Percentiles rank a stretch among this genome's conserved stretches.
These are phyloP conservation scores for Phragmatobia fuliginosa DNA, from an alignment of 2,888 invertebrate species.

Conservation along the genomic window DNA sequence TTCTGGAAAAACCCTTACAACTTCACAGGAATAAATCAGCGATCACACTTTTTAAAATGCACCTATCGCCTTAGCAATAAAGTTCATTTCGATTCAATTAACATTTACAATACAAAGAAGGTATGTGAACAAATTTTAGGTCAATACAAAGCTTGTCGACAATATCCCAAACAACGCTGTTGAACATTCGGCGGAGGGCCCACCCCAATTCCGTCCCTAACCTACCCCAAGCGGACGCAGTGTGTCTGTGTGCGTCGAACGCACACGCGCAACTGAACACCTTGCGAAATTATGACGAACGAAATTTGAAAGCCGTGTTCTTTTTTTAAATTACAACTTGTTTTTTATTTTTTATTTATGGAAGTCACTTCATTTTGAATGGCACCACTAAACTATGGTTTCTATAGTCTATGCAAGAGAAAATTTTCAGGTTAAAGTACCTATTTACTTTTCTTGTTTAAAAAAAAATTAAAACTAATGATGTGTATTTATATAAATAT, in stretches of 20 bases:
- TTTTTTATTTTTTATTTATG: slow-evolving; percentile 13
- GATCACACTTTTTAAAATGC: background rate
- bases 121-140: slow-evolving; percentile 24
- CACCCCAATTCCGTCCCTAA: slow-evolving; percentile 81
- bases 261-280: slow-evolving; percentile 45
- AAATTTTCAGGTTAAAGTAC: no score
- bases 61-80: background rate
- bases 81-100: background rate
- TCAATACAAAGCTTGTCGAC: slow-evolving; percentile 45
- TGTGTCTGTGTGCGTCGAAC: slow-evolving; percentile 47
- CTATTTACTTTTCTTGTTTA: background rate
- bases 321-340: slow-evolving; percentile 31
- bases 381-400: background rate
- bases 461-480: background rate
- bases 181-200: slow-evolving; percentile 78
- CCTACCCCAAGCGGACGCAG: slow-evolving; percentile 77
- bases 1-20: background rate
- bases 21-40: background rate
- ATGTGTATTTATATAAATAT: background rate
- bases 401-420: background rate
- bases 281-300: slow-evolving; percentile 49
- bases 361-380: no score
- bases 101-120: background rate
- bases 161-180: slow-evolving; percentile 78
- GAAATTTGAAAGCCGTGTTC: slow-evolving; percentile 38